Evolutionary conservation across 2,888 invertebrate species (phyloP), one percentile per base, ranked within the genome.

Genomic region (Tethea ocularis): DNA sequence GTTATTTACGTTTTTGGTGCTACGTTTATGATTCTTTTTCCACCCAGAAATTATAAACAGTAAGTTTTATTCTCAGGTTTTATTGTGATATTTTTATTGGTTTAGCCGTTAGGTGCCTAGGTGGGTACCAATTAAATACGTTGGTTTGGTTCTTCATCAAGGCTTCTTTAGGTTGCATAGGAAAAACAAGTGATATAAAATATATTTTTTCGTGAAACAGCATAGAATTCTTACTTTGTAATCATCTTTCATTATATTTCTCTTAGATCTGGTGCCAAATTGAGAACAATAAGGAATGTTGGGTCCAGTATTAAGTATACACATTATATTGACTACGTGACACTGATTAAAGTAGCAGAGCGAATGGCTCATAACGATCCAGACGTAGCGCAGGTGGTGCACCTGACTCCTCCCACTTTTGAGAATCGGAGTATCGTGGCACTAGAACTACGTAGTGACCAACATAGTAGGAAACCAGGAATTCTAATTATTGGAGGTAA

Each of bases 31-130:
- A 52, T 85, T 58, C 70, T 87, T 61, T 93, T 87, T 79, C 89
- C 92, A 46, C 91, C 92, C 0, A 80, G 93, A 65, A 92, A 93
- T 74, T 92, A 78, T 72, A 78, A 83, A 29, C 83, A 83, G 92
- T 91, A 73, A 86, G 80, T 59, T 61, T 17, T 41, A 26, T 26
- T 5, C 26, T 2, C 1, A n/a, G 26, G 26, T 26, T 26, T 26
- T 26, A 26, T 29, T 13, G 13, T 33, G 13, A 13, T 33, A 33
- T 33, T 13, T 33, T 33, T 33, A 33, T 33, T 13, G 13, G 13
- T 13, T 13, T 33, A 33, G 13, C 1, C 33, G 13, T 33, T 33
- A 33, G 0, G 29, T 29, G n/a, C n/a, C n/a, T 24, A 29, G 6
- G 33, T 33, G 13, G 33, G 33, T 33, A 33, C 33, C 33, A 3